A percentile compares a stretch with the other conserved stretches of the same genome.
phyloP scores from a whole-genome alignment of 2,888 invertebrate species.

The Dolomedes plantarius region DNA sequence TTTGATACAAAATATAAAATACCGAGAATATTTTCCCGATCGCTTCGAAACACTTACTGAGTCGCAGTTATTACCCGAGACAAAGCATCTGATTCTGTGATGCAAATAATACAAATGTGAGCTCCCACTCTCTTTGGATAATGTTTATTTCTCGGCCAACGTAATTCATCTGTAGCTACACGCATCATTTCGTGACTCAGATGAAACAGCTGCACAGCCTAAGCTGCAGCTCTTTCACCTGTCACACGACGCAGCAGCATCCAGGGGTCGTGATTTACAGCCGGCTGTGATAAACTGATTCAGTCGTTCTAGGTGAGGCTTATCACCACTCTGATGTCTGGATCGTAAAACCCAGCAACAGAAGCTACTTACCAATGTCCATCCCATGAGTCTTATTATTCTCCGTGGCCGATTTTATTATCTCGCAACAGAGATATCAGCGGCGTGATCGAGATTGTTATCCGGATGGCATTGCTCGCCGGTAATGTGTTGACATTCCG shows the following conservation, averaged over 20 bases:
- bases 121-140: slow-evolving; percentile 11
- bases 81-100: background rate
- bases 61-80: background rate
- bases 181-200: slow-evolving; percentile 49
- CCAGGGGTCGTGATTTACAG: slow-evolving; percentile 58
- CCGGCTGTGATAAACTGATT: slow-evolving; percentile 51
- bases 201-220: slow-evolving; percentile 57
- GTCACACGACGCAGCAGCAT: slow-evolving; percentile 40
- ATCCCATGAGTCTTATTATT: background rate
- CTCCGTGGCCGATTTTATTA: background rate
- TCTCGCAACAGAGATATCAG: background rate
- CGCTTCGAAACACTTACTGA: too few species aligned
- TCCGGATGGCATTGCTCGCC: background rate
- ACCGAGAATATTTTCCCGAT: too few species aligned
- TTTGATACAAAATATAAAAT: too few species aligned
- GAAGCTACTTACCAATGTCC: slow-evolving; percentile 5
- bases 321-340: slow-evolving; percentile 33
- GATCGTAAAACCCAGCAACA: slow-evolving; percentile 7
- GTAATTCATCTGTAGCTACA: slow-evolving; percentile 21
- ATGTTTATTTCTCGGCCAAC: slow-evolving; percentile 29
- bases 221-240: slow-evolving; percentile 54
- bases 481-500: background rate
- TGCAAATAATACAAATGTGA: background rate
- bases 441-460: background rate
- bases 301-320: slow-evolving; percentile 11